phyloP scores from a whole-genome alignment of 2,888 invertebrate genomes.

The Chrysolina americana region DNA sequence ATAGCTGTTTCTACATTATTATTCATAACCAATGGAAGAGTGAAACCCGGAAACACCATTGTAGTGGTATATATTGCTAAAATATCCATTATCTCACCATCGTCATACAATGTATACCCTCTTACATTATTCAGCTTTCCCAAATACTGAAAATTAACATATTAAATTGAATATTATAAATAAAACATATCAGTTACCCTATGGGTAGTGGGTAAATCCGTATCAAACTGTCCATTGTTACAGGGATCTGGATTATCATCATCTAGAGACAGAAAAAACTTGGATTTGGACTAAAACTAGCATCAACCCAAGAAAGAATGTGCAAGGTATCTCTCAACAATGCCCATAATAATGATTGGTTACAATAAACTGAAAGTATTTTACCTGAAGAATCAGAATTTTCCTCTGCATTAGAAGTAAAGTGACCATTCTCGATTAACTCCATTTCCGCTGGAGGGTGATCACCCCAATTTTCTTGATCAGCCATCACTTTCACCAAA shows the following conservation, averaged over 20 bases:
- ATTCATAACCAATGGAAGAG: constrained; percentile 78
- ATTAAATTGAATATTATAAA: constrained; percentile 11
- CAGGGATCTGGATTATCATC: constrained; percentile 54
- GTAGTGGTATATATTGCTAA: constrained; percentile 68
- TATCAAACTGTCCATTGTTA: constrained; percentile 62
- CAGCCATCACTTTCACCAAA: constrained; percentile 46
- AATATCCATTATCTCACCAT: constrained; percentile 63
- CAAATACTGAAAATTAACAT: constrained; percentile 61
- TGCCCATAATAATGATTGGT: too few relatives aligned
- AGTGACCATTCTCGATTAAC: constrained; percentile 60
- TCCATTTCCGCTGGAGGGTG: constrained; percentile 49
- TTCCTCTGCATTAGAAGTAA: constrained; percentile 52
- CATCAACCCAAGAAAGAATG: background rate
- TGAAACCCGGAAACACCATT: constrained; percentile 85
- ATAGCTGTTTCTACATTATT: constrained; percentile 73
- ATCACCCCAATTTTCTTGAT: constrained; percentile 50
- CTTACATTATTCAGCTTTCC: constrained; percentile 65
- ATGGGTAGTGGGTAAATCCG: constrained; percentile 66
- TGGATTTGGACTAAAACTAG: background rate
- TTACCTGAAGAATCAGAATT: constrained; percentile 52
- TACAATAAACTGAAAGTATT: background rate
- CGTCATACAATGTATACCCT: constrained; percentile 67
- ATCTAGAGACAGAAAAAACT: constrained; percentile 40
- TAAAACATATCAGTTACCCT: constrained; percentile 56
- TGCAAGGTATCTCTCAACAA: background rate